Evolutionary conservation across 2,797 vertebrate genomes (phyloP).

Genomic region (Morelia viridis): DNA sequence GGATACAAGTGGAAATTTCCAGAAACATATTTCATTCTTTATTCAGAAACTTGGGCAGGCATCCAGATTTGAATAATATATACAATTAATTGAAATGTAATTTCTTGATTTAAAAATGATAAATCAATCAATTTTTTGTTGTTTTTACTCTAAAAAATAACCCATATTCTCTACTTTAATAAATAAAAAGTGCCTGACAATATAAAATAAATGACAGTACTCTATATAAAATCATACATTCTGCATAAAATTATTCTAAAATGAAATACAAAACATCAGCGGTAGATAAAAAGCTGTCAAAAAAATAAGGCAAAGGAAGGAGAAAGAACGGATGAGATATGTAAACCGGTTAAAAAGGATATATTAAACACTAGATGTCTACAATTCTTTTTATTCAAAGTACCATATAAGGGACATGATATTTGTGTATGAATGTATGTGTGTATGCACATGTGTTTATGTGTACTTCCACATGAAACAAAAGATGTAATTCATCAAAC

Average conservation of each 20-base stretch:
- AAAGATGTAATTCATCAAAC: constrained; percentile 57
- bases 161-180: background rate
- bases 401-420: constrained; percentile 48
- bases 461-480: constrained; percentile 64
- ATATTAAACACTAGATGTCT: background rate
- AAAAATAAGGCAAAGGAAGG: background rate
- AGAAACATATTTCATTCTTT: background rate
- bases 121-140: background rate
- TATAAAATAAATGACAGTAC: background rate
- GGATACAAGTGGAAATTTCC: background rate
- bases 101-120: background rate
- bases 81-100: background rate
- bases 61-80: background rate
- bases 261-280: background rate
- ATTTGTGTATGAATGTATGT: background rate
- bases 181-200: background rate
- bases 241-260: no score
- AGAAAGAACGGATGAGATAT: background rate
- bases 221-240: background rate
- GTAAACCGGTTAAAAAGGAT: background rate
- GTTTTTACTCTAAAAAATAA: background rate
- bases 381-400: constrained; percentile 54
- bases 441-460: constrained; percentile 51
- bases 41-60: background rate
- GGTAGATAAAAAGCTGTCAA: background rate